Evolutionary conservation across 1,140 invertebrate genomes (phyloP).

Genomic region (Bombus difficillimus): DNA sequence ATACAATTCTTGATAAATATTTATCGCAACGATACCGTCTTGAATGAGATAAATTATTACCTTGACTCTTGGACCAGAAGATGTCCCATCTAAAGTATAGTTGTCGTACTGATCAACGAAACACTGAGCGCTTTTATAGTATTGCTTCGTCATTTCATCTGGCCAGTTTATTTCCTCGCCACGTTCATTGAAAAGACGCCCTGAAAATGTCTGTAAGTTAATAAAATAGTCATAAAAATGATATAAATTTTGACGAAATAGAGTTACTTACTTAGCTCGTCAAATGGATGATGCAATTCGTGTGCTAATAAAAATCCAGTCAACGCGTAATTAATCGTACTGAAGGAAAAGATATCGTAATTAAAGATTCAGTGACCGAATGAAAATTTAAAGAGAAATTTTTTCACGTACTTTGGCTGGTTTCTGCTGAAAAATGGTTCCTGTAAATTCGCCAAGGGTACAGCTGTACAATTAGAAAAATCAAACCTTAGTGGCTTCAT

Average conservation of each 20-base stretch:
- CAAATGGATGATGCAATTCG: conserved; percentile 11
- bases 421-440: neutral
- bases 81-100: neutral
- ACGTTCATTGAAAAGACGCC: neutral
- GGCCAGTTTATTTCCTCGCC: neutral
- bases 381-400: neutral
- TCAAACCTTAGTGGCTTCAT: neutral
- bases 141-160: neutral
- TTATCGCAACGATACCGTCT: neutral
- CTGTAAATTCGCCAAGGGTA: neutral
- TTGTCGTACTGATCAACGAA: neutral
- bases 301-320: neutral
- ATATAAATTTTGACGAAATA: neutral
- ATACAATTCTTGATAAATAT: no score
- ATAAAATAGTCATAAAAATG: neutral
- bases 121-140: neutral
- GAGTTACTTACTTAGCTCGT: neutral
- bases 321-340: conserved; percentile 7
- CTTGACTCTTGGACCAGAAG: neutral
- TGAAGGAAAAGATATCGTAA: neutral
- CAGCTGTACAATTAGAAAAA: neutral
- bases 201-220: neutral
- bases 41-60: neutral
- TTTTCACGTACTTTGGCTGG: neutral
- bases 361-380: neutral